Conservation (phyloP, 2,888 invertebrate genomes). For the Pristionchus arcanus region DNA sequence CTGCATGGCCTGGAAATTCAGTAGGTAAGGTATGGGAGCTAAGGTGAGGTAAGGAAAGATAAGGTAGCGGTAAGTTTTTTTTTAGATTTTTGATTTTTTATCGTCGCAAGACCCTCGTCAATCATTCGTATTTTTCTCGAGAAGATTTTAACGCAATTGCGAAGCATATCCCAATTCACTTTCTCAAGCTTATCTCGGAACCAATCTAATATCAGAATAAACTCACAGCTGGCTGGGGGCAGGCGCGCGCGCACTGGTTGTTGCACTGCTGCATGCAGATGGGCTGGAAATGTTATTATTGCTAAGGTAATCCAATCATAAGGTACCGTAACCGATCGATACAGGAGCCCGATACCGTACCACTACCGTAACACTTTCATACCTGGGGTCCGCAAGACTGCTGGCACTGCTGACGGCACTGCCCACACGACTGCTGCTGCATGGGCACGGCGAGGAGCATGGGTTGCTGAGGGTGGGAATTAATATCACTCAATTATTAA, state of each 20-base stretch:
- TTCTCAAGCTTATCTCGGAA: no score
- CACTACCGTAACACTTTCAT: background rate
- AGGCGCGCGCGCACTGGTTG: conserved; percentile 1
- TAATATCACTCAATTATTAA: background rate
- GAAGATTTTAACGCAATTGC: background rate
- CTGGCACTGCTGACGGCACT: conserved; percentile 7
- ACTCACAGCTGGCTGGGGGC: background rate
- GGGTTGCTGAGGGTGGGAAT: background rate
- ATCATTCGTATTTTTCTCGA: background rate
- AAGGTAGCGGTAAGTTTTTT: no score
- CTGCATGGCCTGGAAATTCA: background rate
- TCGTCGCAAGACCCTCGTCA: background rate
- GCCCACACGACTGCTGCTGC: conserved; percentile 30
- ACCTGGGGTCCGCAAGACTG: background rate
- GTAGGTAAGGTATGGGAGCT: no score
- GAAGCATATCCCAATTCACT: background rate
- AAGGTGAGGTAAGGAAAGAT: no score
- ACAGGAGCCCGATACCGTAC: background rate
- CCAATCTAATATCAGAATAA: no score
- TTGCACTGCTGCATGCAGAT: conserved; percentile 35
- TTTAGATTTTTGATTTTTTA: background rate
- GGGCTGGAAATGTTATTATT: background rate
- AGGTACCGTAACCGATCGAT: no score
- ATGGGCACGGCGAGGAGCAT: background rate
- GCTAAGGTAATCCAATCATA: no score